Evolutionary conservation across 2,797 vertebrate genomes (phyloP).

Genomic region (Premnoplex brunnescens): DNA sequence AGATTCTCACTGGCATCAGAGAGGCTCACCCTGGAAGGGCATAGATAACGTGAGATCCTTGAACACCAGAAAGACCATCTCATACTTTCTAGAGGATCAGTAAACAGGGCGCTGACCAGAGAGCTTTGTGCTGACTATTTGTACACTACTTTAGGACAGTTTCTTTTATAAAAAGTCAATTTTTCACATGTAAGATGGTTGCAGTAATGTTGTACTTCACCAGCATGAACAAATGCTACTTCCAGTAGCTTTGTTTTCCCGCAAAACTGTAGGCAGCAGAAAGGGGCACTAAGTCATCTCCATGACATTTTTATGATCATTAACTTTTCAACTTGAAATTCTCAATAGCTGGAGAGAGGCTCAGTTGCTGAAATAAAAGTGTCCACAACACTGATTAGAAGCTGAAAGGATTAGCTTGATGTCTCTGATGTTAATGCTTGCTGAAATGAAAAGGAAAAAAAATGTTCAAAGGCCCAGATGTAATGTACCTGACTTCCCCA

Average conservation of each 20-base stretch:
- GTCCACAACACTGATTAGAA: conserved; percentile 14
- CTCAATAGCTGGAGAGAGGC: neutral
- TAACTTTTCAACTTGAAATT: conserved; percentile 47
- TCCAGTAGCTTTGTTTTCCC: conserved; percentile 23
- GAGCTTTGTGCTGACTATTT: neutral
- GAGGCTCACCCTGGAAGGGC: neutral
- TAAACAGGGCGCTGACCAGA: neutral
- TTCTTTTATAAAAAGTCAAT: neutral
- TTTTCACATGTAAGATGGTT: neutral
- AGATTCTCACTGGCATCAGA: neutral
- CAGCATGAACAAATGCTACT: neutral
- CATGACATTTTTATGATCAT: conserved; percentile 34
- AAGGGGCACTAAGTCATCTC: neutral
- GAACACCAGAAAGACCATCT: neutral
- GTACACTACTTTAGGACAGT: neutral
- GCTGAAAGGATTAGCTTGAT: conserved; percentile 37
- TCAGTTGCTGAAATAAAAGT: conserved; percentile 7
- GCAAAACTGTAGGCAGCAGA: neutral
- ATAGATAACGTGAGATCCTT: neutral
- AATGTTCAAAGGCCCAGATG: conserved; percentile 3
- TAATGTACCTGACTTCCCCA: conserved; percentile 19
- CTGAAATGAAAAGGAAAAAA: conserved; percentile 38
- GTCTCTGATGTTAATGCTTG: conserved; percentile 40
- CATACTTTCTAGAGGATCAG: neutral
- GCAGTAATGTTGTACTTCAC: neutral